These are phyloP conservation scores for Aporophyla nigra DNA, from an alignment of 2,888 invertebrate species.

Conservation along the genomic window DNA sequence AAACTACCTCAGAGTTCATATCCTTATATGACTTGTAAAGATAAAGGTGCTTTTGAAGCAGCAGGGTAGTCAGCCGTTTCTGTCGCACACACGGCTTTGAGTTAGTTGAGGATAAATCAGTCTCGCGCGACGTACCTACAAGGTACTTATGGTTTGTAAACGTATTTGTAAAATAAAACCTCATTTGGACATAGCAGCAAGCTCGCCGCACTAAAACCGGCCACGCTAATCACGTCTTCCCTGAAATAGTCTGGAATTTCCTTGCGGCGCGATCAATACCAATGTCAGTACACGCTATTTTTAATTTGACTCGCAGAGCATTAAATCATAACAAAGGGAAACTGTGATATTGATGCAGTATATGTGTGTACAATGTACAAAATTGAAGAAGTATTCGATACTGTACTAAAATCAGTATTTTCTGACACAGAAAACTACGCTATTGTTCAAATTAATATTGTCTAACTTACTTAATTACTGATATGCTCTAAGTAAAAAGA, in stretches of 20 bases:
- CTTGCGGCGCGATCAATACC: conserved; percentile 74
- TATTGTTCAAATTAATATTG: not conserved
- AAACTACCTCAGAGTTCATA: conserved; percentile 66
- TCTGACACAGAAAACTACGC: not conserved
- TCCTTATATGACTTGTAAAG: conserved; percentile 65
- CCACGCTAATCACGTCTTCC: conserved; percentile 80
- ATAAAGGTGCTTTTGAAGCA: conserved; percentile 69
- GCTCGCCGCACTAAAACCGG: conserved; percentile 73
- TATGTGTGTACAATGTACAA: not conserved
- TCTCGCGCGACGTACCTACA: conserved; percentile 67
- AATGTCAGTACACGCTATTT: conserved; percentile 72
- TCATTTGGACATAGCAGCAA: conserved; percentile 68
- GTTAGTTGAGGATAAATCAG: conserved; percentile 71
- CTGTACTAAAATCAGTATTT: not conserved
- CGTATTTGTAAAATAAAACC: conserved; percentile 64
- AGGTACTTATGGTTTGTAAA: conserved; percentile 36
- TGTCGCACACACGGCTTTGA: conserved; percentile 65
- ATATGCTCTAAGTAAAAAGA: not conserved
- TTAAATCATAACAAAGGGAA: conserved; percentile 40
- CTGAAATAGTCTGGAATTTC: conserved; percentile 86
- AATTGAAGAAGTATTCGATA: not conserved
- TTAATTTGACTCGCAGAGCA: conserved; percentile 54
- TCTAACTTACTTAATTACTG: not conserved
- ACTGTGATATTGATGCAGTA: conserved; percentile 10
- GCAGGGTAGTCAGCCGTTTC: conserved; percentile 67